Conservation (phyloP, 2,888 invertebrate species). For the Actias luna region DNA sequence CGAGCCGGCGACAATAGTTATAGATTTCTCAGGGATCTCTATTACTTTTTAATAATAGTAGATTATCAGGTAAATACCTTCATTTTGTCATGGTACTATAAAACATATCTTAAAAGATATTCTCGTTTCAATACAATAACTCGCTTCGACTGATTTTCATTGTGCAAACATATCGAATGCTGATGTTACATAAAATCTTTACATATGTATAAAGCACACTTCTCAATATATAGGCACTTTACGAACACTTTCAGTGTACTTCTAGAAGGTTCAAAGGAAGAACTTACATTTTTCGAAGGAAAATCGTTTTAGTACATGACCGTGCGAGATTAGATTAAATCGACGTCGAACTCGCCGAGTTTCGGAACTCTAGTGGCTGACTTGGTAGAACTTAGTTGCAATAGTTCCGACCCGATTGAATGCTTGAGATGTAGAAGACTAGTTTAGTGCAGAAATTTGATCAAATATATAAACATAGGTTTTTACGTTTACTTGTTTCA, state of each 20-base stretch:
- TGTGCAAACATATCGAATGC: not conserved
- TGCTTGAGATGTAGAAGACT: not conserved
- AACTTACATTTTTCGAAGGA: conserved; percentile 10
- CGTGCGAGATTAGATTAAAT: conserved; percentile 57
- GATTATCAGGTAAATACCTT: too few species aligned
- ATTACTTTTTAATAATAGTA: too few species aligned
- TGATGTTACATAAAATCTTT: not conserved
- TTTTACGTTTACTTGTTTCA: not conserved
- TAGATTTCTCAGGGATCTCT: too few species aligned
- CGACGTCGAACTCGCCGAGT: conserved; percentile 37
- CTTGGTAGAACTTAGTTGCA: conserved; percentile 30
- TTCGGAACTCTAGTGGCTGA: conserved; percentile 23
- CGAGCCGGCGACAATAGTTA: too few species aligned
- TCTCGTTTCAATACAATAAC: not conserved
- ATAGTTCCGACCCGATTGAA: conserved; percentile 23
- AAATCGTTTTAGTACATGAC: conserved; percentile 48
- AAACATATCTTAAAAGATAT: not conserved
- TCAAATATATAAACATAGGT: not conserved
- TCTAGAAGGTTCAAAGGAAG: conserved; percentile 3
- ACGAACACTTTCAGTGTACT: conserved; percentile 4
- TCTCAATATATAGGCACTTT: not conserved
- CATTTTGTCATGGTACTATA: too few species aligned
- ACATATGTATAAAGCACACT: not conserved
- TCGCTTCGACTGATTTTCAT: not conserved
- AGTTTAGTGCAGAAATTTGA: not conserved